Evolutionary conservation across 2,888 invertebrate species (phyloP), one percentile per base, ranked within the genome.

Genomic region (Notodonta dromedarius): DNA sequence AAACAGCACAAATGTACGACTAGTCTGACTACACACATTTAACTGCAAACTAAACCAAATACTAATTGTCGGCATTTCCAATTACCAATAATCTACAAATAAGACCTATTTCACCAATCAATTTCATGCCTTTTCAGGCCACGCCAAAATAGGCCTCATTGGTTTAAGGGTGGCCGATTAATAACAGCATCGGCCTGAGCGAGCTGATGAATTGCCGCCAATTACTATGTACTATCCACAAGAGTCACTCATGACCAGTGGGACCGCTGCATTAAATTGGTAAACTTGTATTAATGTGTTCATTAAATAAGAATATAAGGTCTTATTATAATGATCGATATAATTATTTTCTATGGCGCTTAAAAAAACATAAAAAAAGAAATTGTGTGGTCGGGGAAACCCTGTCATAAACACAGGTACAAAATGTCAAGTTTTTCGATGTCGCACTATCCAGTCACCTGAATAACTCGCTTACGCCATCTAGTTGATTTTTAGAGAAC

Each of bases 41-140:
- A 42, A 13, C 46, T 46, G 5, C n/a, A 46, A 46, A 46, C 11
- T n/a, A 6, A 46, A 11, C 46, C 46, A n/a, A n/a, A 4, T 5
- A n/a, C 46, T 0, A 46, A 7, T 46, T 46, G n/a, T 46, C n/a
- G 46, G 46, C 13, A 6, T 46, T 46, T 4, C n/a, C 0, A 46
- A n/a, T 46, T 46, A 3, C 46, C 46, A 46, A 46, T 46, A 46
- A 46, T 46, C n/a, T 46, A 11, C 46, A 52, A 52, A 52, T 52
- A 1, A 35, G 35, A n/a, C 39, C n/a, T 14, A 39, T 39, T 35
- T 54, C 9, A 39, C 54, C 39, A 54, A 54, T 39, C 39, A 39
- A 54, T 50, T 50, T 11, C 16, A 4, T 39, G 54, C 14, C n/a
- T 39, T 54, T 32, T 52, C 32, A 9, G 24, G 6, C 35, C 35